Base-by-base conservation (phyloP, 2,113 vertebrate genomes). In the Corynorhinus townsendii region DNA sequence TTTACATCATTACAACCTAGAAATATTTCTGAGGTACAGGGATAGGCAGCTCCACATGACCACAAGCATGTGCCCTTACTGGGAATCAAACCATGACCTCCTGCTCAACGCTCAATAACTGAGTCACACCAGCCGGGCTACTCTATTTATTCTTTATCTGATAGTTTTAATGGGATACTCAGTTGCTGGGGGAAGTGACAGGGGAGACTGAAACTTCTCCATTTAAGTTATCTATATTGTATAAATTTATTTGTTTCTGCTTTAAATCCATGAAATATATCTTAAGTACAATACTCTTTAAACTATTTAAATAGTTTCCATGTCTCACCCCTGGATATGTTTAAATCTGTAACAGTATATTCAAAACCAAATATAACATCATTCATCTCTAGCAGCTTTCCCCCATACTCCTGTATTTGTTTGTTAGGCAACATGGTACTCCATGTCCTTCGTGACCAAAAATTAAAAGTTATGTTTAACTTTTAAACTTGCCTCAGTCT, bases 91-190 rank as follows among this genome's bases (percentile, higher is more conserved):
- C 9, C 56, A 59, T 59, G 9, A 59, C 9, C 22, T 59, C 56
- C 56, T 11, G 56, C 7, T 56, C 7, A 6, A 56, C 20, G 20
- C 54, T 56, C 20, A 56, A 22, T 20, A 20, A 56, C 20, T 22
- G 20, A 56, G 19, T 56, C 54, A 56, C 20, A 56, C 56, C 22
- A 59, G 24, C 22, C 3, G 3, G 56, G 22, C 56, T 76, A 84
- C 24, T 47, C 38, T 84, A 20, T 80, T 93, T 96, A 76, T 43
- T 84, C 20, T 90, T 72, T 49, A 35, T 91, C 30, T 95, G 28
- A 81, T 33, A 86, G 64, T 45, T 91, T 81, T 85, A 33, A 88
- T 86, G 17, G 8, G 80, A 90, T 81, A 69, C 2, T 80, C 59
- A 82, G 14, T 83, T 79, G 12, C n/a, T 75, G 2, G 26, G 30